Evolutionary conservation across 2,113 vertebrate species (phyloP), one percentile per base, ranked within the genome.

Genomic region (Poeciliopsis turrubarensis): DNA sequence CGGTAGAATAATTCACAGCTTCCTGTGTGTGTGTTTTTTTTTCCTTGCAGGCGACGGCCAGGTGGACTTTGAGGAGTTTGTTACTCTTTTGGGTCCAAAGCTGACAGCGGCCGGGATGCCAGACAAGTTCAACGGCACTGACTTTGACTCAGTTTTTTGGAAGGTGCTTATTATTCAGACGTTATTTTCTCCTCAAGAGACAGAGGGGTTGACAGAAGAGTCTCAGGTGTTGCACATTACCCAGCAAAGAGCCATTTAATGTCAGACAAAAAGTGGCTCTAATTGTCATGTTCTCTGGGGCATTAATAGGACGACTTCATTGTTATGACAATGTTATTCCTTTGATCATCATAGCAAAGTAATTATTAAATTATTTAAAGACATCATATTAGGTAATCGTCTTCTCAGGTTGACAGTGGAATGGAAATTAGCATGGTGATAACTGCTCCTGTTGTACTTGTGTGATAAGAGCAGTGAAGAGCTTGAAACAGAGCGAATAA

Each of bases 81-180:
- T 99, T 84, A 98, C 98, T 1, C 93, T 99, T 37, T 91, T 99
- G 80, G 98, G 98, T 41, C 98, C 98, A 68, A 99, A 98, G 88
- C 94, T 99, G 70, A 96, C 97, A n/a, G 95, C 97, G 17, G 95
- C 96, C 0, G 96, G 96, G 15, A 91, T 99, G 84, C 98, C 98
- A 0, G 97, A 98, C 93, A 98, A 97, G 84, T 99, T 99, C 93
- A 93, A 95, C 0, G 97, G 98, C 87, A 97, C 97, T 0, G 97
- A 98, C 87, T 99, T 99, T 12, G 98, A 99, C 94, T 98, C 97
- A 0, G 97, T 99, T 60, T 99, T 99, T 94, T 99, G 98, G 98
- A 99, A 99, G 97, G 98, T 99, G 91, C 88, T 92, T 77, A 83
- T 80, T 73, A 79, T 75, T 83, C 80, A 75, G 44, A 79, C 0